These are phyloP conservation scores for Gymnodraco acuticeps DNA, from an alignment of 2,797 vertebrate genomes.

Conservation along the genomic window DNA sequence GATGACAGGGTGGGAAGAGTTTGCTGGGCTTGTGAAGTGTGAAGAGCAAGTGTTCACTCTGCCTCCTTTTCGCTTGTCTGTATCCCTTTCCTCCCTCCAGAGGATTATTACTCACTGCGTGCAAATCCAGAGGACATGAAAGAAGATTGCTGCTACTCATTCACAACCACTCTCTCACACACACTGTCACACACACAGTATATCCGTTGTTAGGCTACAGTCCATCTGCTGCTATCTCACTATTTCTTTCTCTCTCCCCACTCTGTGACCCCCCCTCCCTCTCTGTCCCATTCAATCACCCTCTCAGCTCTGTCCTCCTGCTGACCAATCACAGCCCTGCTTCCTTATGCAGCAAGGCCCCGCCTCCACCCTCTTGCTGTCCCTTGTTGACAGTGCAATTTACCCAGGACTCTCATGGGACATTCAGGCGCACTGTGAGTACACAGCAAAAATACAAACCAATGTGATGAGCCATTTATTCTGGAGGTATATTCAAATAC, in stretches of 20 bases:
- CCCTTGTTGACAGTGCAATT: conserved; percentile 53
- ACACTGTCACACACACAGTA: conserved; percentile 39
- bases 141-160: conserved; percentile 13
- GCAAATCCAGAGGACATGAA: conserved; percentile 49
- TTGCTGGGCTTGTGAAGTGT: conserved; percentile 30
- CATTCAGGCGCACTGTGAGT: conserved; percentile 26
- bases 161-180: conserved; percentile 29
- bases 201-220: conserved; percentile 44
- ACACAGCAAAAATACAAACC: conserved; percentile 50
- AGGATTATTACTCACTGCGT: conserved; percentile 54
- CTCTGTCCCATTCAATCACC: conserved; percentile 64
- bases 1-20: background rate
- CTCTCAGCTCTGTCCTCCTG: conserved; percentile 29
- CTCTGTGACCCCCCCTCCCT: conserved; percentile 25
- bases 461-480: conserved; percentile 26
- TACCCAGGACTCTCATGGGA: conserved; percentile 74
- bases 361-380: conserved; percentile 28
- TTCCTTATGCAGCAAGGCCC: conserved; percentile 72
- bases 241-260: conserved; percentile 29
- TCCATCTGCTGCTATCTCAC: conserved; percentile 71
- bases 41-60: conserved; percentile 34
- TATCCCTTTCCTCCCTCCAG: conserved; percentile 20
- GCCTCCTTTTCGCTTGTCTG: conserved; percentile 33
- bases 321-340: conserved; percentile 67
- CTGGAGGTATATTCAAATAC: background rate